phyloP scores from a whole-genome alignment of 2,113 vertebrate genomes.

The Puffinus mauretanicus region DNA sequence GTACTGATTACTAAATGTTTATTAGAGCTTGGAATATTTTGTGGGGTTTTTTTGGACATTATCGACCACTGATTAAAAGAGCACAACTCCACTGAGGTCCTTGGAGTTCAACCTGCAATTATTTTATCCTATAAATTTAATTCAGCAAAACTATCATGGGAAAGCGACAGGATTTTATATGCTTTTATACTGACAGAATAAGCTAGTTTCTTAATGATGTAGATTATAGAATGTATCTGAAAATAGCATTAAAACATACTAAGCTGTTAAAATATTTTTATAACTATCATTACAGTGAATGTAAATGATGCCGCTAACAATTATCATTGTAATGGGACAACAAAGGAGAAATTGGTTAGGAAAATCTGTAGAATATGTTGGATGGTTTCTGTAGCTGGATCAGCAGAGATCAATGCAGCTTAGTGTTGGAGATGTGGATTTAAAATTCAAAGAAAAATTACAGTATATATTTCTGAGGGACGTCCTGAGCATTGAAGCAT shows the following conservation, averaged over 20 bases:
- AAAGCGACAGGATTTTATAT: background rate
- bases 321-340: background rate
- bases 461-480: background rate
- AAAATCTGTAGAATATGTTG: background rate
- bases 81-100: background rate
- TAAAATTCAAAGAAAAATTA: background rate
- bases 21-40: background rate
- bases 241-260: background rate
- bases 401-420: background rate
- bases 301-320: background rate
- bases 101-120: background rate
- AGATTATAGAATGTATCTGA: background rate
- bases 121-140: background rate
- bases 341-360: background rate
- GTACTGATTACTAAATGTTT: background rate
- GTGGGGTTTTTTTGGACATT: background rate
- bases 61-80: background rate
- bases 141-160: background rate
- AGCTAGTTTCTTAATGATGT: background rate
- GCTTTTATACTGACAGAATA: background rate
- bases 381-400: background rate
- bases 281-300: fast-evolving
- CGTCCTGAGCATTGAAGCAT: background rate
- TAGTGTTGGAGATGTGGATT: background rate
- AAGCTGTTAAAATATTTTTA: background rate